Percentiles rank a stretch among this genome's conserved stretches.
Evolutionary conservation across 1,140 invertebrate species (phyloP).

Genomic region (Octopus bimaculoides): DNA sequence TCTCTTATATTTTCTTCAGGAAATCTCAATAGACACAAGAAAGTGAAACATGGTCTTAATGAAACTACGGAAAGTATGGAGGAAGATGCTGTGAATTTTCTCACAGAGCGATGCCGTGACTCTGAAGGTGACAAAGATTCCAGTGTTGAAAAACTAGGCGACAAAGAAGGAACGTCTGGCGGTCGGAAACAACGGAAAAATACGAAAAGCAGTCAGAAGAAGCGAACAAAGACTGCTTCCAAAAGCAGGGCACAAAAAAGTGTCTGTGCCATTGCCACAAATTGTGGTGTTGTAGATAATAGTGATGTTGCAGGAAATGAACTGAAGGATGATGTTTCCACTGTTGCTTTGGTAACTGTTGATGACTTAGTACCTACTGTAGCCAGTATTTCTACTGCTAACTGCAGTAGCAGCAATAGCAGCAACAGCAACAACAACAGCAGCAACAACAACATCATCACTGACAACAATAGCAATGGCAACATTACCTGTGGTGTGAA

Average conservation of each 20-base stretch:
- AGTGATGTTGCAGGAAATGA: no score
- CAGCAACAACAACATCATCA: no score
- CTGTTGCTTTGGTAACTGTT: no score
- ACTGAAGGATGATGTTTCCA: no score
- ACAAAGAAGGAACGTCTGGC: constrained; percentile 9
- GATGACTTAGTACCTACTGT: no score
- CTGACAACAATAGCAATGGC: no score
- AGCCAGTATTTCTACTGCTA: not conserved
- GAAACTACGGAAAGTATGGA: constrained; percentile 48
- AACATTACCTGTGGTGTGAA: no score
- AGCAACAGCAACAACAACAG: not conserved
- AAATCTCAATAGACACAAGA: constrained; percentile 52
- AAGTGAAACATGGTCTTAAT: constrained; percentile 51
- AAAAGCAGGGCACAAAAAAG: no score
- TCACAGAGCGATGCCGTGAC: constrained; percentile 35
- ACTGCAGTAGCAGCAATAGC: not conserved
- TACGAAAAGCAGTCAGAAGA: no score
- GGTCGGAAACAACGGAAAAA: constrained; percentile 22
- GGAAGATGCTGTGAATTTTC: constrained; percentile 46
- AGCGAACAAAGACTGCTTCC: no score
- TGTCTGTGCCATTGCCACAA: no score
- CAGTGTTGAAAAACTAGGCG: constrained; percentile 16
- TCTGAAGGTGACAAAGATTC: constrained; percentile 20
- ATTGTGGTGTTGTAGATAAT: no score
- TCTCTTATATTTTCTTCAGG: constrained; percentile 32